Evolutionary conservation across 2,888 invertebrate species (phyloP).

Genomic region (Pinctada fucata): DNA sequence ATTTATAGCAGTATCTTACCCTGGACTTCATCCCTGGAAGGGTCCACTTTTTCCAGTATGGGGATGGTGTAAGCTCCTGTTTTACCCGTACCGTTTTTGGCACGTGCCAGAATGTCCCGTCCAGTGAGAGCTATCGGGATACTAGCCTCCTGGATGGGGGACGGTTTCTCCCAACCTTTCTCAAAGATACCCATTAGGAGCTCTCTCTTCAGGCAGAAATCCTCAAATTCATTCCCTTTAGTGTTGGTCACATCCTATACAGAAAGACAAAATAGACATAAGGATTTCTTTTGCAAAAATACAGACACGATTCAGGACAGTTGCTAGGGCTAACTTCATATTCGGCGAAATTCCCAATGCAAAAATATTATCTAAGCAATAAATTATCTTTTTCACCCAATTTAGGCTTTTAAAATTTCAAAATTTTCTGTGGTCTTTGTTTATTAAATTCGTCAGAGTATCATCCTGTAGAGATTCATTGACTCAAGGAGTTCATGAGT

Average conservation of each 20-base stretch:
- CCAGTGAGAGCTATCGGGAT: slow-evolving; percentile 99
- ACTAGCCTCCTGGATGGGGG: slow-evolving; percentile 96
- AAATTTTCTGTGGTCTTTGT: too few relatives aligned
- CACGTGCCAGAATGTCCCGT: slow-evolving; percentile 97
- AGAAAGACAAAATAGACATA: slow-evolving; percentile 1
- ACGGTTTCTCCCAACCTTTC: slow-evolving; percentile 99
- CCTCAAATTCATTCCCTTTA: slow-evolving; percentile 99
- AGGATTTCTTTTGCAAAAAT: background rate
- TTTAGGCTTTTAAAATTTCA: too few relatives aligned
- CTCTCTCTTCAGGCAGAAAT: slow-evolving; percentile 97
- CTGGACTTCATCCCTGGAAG: slow-evolving; percentile 93
- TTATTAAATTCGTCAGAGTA: too few relatives aligned
- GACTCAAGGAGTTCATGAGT: too few relatives aligned
- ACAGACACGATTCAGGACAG: background rate
- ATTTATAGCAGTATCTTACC: slow-evolving; percentile 70
- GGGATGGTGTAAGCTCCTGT: slow-evolving; percentile 99
- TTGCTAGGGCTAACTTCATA: background rate
- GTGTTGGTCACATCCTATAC: slow-evolving; percentile 98
- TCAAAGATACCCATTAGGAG: slow-evolving; percentile 99
- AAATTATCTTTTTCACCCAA: too few relatives aligned
- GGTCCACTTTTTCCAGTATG: slow-evolving; percentile 91
- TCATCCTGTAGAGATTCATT: too few relatives aligned
- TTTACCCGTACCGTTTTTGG: slow-evolving; percentile 99
- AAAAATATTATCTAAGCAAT: too few relatives aligned
- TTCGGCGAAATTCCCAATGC: background rate